Base-by-base conservation (phyloP, 2,797 vertebrate species). In the Gobio occitaniae region DNA sequence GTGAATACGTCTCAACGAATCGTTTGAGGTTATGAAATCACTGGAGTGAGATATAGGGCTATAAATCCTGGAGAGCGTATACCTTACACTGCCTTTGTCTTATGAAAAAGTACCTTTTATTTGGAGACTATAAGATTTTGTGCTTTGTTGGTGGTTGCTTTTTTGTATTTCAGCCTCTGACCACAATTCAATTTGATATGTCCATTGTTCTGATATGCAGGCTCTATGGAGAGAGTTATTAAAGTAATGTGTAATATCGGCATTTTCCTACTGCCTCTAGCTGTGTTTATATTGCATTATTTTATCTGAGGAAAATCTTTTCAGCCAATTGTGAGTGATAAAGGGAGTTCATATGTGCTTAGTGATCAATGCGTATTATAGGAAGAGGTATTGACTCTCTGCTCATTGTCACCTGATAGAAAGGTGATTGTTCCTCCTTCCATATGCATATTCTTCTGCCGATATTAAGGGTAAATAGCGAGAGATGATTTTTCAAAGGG, bases 341-440 rank as follows among this genome's bases (percentile, higher is more conserved):
- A 81, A 81, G 59, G 32, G 56, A 7, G 61, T 69, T 81, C 63
- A 80, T 72, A 56, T 63, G 83, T 70, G 76, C 61, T 71, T 78
- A 17, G 78, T 86, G 83, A 90, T 90, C 89, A 54, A 85, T 87
- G 78, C 80, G 83, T 84, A 79, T 89, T 90, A 87, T 86, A 79
- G 63, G 69, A 85, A 87, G 85, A 89, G 86, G 44, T 87, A 88
- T 89, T 89, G 89, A 87, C 84, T 85, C 76, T 41, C 82, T 83
- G 77, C 77, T 85, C 61, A 72, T 88, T 80, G 87, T 80, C 71
- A 80, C 78, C 48, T 82, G 72, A 86, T 59, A 84, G 79, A 84
- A 84, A 86, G 71, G 86, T 88, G 86, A 88, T 87, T 85, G 86
- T 86, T 86, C 68, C 41, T 65, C 69, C 50, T 59, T 44, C 69